A percentile compares a stretch with the other conserved stretches of the same genome.
phyloP scores from a whole-genome alignment of 2,113 vertebrate genomes.

The Coracopsis vasa region DNA sequence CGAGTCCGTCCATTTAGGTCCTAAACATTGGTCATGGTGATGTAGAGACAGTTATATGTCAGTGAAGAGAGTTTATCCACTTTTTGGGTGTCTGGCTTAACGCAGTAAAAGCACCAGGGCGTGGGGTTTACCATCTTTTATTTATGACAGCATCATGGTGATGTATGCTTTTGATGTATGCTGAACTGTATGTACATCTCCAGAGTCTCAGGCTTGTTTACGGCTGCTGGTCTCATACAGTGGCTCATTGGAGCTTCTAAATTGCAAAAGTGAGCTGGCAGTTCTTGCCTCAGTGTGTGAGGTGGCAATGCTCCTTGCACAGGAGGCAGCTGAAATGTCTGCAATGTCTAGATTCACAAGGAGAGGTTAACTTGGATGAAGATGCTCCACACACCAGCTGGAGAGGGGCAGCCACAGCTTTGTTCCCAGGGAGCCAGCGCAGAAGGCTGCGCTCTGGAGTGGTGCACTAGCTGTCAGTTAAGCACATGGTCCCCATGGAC shows the following conservation, averaged over 20 bases:
- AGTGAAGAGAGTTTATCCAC: neutral
- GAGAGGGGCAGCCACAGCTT: neutral
- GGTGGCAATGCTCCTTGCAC: neutral
- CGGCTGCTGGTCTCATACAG: neutral
- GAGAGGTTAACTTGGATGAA: neutral
- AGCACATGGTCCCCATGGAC: rapidly evolving
- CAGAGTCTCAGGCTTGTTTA: neutral
- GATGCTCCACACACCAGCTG: neutral
- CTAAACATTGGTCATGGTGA: neutral
- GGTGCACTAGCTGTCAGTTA: neutral
- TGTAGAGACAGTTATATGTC: neutral
- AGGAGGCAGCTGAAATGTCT: neutral
- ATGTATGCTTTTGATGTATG: neutral
- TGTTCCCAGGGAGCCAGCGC: neutral
- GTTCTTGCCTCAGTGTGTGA: neutral
- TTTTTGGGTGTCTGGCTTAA: neutral
- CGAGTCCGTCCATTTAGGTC: neutral
- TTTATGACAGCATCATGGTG: neutral
- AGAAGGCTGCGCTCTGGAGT: neutral
- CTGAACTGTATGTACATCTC: neutral
- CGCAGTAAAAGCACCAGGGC: neutral
- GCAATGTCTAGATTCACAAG: rapidly evolving
- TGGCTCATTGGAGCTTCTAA: neutral
- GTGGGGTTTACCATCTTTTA: neutral
- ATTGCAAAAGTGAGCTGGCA: neutral